A percentile compares a stretch with the other conserved stretches of the same genome.
Evolutionary conservation across 1,140 invertebrate species (phyloP).

Genomic region (Calycopis cecrops): DNA sequence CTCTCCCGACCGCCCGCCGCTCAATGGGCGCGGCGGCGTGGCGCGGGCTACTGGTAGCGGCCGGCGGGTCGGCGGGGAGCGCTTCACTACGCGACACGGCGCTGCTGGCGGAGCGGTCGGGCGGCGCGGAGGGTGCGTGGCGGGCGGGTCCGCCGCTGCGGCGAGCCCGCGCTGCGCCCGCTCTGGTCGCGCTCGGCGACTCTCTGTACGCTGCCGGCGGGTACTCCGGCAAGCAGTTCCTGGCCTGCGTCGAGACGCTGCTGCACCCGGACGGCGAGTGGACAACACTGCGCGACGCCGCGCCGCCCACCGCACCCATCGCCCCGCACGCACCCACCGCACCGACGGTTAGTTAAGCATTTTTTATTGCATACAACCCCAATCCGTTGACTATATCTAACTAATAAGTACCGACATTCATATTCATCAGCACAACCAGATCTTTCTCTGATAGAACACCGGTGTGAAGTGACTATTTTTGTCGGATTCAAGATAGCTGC

Average conservation of each 20-base stretch:
- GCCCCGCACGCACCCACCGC: conserved; percentile 15
- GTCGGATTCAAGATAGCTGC: too few relatives aligned
- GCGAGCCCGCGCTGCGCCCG: conserved; percentile 72
- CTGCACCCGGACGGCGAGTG: conserved; percentile 83
- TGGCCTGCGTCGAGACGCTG: conserved; percentile 89
- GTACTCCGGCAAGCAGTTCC: conserved; percentile 77
- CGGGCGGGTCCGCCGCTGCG: conserved; percentile 79
- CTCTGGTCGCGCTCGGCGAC: conserved; percentile 79
- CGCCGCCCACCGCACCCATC: conserved; percentile 59
- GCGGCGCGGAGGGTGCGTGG: conserved; percentile 25
- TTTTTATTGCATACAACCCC: neutral
- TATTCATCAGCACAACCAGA: too few relatives aligned
- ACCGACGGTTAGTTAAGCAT: conserved; percentile 9
- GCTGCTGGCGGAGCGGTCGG: conserved; percentile 20
- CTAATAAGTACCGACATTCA: too few relatives aligned
- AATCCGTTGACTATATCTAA: neutral
- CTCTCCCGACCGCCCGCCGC: conserved; percentile 78
- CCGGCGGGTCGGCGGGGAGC: conserved; percentile 37
- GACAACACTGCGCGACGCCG: conserved; percentile 77
- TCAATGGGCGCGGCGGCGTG: conserved; percentile 81
- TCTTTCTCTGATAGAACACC: too few relatives aligned
- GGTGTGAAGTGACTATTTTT: too few relatives aligned
- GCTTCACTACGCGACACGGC: conserved; percentile 23
- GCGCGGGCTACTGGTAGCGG: conserved; percentile 68
- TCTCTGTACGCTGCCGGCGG: conserved; percentile 86